phyloP scores from a whole-genome alignment of 1,140 invertebrate genomes.

The Choristoneura fumiferana region DNA sequence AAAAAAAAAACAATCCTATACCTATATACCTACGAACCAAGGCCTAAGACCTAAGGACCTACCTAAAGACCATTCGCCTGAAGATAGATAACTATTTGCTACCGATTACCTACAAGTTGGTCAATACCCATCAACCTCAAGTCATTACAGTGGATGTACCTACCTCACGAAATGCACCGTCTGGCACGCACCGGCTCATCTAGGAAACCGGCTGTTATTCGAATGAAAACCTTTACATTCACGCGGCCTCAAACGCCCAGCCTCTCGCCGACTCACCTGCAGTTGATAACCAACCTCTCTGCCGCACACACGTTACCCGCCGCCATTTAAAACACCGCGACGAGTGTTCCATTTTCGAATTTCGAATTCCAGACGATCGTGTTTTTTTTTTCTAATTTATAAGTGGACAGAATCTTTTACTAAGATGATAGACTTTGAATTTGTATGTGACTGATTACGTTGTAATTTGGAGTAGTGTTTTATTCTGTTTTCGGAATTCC shows the following conservation, averaged over 20 bases:
- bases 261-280: slow-evolving; percentile 46
- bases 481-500: slow-evolving; percentile 28
- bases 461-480: slow-evolving; percentile 22
- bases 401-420: slow-evolving; percentile 16
- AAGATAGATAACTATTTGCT: no score
- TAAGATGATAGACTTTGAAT: slow-evolving; percentile 25
- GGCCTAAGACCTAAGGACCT: no score
- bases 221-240: slow-evolving; percentile 16
- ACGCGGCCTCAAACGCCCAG: slow-evolving; percentile 31
- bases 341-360: slow-evolving; percentile 20
- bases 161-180: slow-evolving; percentile 10
- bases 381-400: slow-evolving; percentile 27
- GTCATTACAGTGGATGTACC: no score
- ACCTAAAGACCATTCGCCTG: no score
- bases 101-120: no score
- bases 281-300: slow-evolving; percentile 66
- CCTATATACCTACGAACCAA: no score
- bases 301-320: slow-evolving; percentile 37
- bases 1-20: no score
- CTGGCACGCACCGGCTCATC: slow-evolving; percentile 6
- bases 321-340: slow-evolving; percentile 15
- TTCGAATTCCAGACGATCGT: slow-evolving; percentile 25
- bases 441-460: slow-evolving; percentile 24
- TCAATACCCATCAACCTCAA: no score
- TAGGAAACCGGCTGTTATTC: slow-evolving; percentile 14